Percentiles rank a stretch among this genome's conserved stretches.
phyloP scores from a whole-genome alignment of 2,113 vertebrate species.

The Zapornia atra region DNA sequence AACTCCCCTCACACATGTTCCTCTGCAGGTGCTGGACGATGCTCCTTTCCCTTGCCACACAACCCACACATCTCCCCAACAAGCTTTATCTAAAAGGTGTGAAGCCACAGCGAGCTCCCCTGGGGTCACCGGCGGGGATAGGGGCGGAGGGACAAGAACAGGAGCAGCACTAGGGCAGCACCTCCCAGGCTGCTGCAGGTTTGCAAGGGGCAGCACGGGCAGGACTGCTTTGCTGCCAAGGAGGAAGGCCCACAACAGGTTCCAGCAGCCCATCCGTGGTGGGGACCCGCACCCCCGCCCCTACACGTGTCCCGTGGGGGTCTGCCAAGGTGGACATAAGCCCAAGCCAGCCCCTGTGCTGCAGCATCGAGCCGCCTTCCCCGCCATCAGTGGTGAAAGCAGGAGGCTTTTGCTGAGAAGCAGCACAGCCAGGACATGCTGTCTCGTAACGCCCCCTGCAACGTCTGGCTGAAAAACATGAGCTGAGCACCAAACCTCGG shows the following conservation, averaged over 20 bases:
- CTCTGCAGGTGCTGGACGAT: not conserved
- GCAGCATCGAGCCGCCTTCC: not conserved
- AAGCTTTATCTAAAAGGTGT: not conserved
- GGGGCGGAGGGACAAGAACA: not conserved
- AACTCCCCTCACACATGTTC: not conserved
- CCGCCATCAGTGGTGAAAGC: rapidly evolving
- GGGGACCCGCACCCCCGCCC: rapidly evolving
- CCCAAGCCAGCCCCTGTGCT: rapidly evolving
- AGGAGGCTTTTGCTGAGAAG: not conserved
- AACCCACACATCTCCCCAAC: rapidly evolving
- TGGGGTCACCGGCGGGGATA: rapidly evolving
- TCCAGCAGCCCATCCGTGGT: rapidly evolving
- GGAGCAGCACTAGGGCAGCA: not conserved
- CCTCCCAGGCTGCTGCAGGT: rapidly evolving
- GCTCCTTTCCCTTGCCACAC: not conserved
- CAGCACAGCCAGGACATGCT: not conserved
- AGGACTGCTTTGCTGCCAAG: not conserved
- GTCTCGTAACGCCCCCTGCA: not conserved
- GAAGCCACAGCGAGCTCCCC: rapidly evolving
- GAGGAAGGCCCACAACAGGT: no score
- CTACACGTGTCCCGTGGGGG: rapidly evolving
- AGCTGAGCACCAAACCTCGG: not conserved
- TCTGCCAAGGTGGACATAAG: rapidly evolving
- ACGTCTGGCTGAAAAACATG: not conserved
- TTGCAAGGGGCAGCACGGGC: rapidly evolving